Percentiles rank a stretch among this genome's conserved stretches.
Conservation (phyloP, 1,140 invertebrate genomes). For the Drosophila santomea region DNA sequence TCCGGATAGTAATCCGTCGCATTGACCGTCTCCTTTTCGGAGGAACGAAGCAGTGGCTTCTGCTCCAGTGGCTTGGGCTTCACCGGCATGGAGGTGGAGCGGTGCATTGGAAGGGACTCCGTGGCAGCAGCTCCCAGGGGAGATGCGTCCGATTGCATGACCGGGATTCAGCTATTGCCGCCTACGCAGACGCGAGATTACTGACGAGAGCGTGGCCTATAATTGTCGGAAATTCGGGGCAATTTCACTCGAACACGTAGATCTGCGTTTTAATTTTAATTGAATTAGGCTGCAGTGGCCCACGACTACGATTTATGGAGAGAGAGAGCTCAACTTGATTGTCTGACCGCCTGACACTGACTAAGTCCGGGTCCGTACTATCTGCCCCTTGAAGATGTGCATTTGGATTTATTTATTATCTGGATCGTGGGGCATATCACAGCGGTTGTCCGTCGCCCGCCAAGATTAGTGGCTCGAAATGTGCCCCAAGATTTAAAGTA, state of each 20-base stretch:
- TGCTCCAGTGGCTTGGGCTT: constrained; percentile 73
- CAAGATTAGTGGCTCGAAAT: constrained; percentile 60
- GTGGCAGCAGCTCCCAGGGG: constrained; percentile 6
- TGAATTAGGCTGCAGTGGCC: constrained; percentile 69
- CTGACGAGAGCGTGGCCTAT: constrained; percentile 42
- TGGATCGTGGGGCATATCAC: constrained; percentile 12
- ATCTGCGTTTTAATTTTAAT: constrained; percentile 82
- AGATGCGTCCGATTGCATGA: constrained; percentile 54
- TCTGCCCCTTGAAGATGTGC: constrained; percentile 52
- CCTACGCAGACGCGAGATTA: constrained; percentile 53
- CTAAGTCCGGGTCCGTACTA: constrained; percentile 24
- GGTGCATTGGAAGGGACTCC: constrained; percentile 62
- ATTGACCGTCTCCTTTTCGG: constrained; percentile 77
- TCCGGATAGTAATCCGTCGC: constrained; percentile 78
- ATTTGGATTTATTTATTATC: constrained; percentile 75
- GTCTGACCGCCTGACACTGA: constrained; percentile 64
- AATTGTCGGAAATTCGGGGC: constrained; percentile 65
- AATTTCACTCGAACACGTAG: constrained; percentile 69
- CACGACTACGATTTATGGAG: constrained; percentile 1
- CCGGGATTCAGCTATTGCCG: constrained; percentile 16
- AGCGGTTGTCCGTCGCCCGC: constrained; percentile 35
- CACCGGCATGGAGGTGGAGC: constrained; percentile 80
- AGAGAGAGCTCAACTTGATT: constrained; percentile 38
- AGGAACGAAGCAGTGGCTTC: constrained; percentile 65
- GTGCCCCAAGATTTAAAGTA: constrained; percentile 48